phyloP scores from a whole-genome alignment of 92 coral and sea anemone genomes.

The Actinernus sp. region DNA sequence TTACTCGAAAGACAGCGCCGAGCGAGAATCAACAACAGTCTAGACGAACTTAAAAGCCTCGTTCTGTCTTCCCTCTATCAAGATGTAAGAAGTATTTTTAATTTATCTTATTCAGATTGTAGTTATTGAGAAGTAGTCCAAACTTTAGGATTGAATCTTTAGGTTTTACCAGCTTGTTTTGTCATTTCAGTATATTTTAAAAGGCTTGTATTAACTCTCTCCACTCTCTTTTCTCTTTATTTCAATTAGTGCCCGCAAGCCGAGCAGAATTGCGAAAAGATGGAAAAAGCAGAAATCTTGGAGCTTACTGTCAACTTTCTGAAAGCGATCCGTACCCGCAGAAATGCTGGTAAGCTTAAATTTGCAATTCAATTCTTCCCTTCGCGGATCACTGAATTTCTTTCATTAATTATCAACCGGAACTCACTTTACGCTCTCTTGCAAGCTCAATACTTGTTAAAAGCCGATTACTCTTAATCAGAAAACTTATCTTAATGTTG shows the following conservation, averaged over 20 bases:
- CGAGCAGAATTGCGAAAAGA: slow-evolving; percentile 84
- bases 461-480: too few relatives aligned
- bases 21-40: slow-evolving; percentile 89
- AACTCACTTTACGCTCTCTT: too few relatives aligned
- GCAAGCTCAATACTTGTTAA: too few relatives aligned
- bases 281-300: slow-evolving; percentile 98
- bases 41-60: slow-evolving; percentile 76
- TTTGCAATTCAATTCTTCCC: not conserved
- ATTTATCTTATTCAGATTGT: too few relatives aligned
- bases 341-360: slow-evolving; percentile 42
- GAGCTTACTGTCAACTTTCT: slow-evolving; percentile 95
- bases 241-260: slow-evolving; percentile 52
- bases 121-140: slow-evolving; percentile 3
- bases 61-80: slow-evolving; percentile 84
- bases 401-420: too few relatives aligned
- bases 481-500: too few relatives aligned
- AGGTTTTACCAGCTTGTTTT: not conserved
- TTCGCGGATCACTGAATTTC: slow-evolving; percentile 10
- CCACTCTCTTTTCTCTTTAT: slow-evolving; percentile 2
- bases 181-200: not conserved
- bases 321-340: slow-evolving; percentile 74
- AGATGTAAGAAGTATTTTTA: too few relatives aligned
- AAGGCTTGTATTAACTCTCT: not conserved
- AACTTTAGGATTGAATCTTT: slow-evolving; percentile 1
- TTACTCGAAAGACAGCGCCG: slow-evolving; percentile 86